phyloP scores from a whole-genome alignment of 2,113 vertebrate species.

The Laticauda laticaudata region DNA sequence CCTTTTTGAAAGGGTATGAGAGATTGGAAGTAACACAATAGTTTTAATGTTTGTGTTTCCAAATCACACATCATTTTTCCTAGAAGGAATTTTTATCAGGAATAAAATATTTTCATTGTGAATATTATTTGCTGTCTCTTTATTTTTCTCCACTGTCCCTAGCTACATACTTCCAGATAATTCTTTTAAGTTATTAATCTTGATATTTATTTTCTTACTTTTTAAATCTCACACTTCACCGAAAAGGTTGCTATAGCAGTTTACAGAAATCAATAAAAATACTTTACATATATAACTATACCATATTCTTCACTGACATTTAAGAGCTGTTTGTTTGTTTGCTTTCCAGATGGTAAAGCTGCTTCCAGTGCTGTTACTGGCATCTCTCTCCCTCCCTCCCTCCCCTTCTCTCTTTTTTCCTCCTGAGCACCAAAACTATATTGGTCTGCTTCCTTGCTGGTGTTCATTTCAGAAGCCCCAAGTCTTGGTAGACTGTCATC shows the following conservation, averaged over 20 bases:
- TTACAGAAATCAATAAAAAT: not conserved
- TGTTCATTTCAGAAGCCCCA: not conserved
- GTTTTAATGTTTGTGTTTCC: slow-evolving; percentile 7
- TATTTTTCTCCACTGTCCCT: not conserved
- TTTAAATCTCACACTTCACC: not conserved
- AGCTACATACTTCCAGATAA: slow-evolving; percentile 3
- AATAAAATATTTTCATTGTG: slow-evolving; percentile 28
- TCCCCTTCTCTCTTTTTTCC: slow-evolving; percentile 17
- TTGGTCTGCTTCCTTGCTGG: not conserved
- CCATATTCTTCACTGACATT: slow-evolving; percentile 33
- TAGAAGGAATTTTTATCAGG: slow-evolving; percentile 41
- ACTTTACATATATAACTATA: slow-evolving; percentile 20
- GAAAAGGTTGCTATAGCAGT: not conserved
- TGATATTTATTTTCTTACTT: not conserved
- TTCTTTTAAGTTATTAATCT: slow-evolving; percentile 31
- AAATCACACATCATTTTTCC: slow-evolving; percentile 12
- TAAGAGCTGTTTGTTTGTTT: slow-evolving; percentile 25
- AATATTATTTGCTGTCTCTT: slow-evolving; percentile 27
- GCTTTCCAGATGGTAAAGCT: not conserved
- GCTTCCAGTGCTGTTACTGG: not conserved
- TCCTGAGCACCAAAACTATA: not conserved
- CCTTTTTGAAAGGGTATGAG: not conserved
- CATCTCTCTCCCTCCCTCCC: not conserved
- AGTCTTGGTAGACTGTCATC: not conserved
- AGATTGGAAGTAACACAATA: not conserved